Evolutionary conservation across 2,113 vertebrate species (phyloP).

Genomic region (Erythrocercus mccallii): DNA sequence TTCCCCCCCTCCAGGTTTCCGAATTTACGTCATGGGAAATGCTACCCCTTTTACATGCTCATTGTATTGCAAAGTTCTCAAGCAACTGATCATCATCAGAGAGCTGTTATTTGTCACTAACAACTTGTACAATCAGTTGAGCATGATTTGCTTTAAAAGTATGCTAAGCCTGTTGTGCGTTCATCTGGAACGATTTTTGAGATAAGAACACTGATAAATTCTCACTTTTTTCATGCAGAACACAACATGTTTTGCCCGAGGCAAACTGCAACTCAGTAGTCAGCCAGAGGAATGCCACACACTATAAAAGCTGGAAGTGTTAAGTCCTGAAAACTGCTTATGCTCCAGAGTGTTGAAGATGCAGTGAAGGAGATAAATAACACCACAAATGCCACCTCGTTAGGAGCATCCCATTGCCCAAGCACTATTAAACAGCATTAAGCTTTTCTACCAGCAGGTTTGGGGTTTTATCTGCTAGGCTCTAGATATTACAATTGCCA

Average conservation of each 20-base stretch:
- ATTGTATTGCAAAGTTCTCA: neutral
- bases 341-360: neutral
- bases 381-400: accelerated
- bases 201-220: neutral
- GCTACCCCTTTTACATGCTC: neutral
- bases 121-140: neutral
- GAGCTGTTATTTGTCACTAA: neutral
- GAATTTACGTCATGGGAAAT: neutral
- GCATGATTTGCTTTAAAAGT: neutral
- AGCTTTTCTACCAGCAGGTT: neutral
- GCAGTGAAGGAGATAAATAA: neutral
- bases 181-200: neutral
- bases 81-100: neutral
- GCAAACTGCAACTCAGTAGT: neutral
- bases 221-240: neutral
- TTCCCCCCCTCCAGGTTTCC: neutral
- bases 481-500: neutral
- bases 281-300: neutral
- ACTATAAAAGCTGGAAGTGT: neutral
- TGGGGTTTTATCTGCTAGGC: neutral
- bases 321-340: neutral
- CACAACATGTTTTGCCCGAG: accelerated
- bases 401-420: neutral
- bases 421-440: accelerated
- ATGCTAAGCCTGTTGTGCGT: accelerated